Evolutionary conservation across 2,797 vertebrate species (phyloP), one percentile per base, ranked within the genome.

Genomic region (Podarcis lilfordi): DNA sequence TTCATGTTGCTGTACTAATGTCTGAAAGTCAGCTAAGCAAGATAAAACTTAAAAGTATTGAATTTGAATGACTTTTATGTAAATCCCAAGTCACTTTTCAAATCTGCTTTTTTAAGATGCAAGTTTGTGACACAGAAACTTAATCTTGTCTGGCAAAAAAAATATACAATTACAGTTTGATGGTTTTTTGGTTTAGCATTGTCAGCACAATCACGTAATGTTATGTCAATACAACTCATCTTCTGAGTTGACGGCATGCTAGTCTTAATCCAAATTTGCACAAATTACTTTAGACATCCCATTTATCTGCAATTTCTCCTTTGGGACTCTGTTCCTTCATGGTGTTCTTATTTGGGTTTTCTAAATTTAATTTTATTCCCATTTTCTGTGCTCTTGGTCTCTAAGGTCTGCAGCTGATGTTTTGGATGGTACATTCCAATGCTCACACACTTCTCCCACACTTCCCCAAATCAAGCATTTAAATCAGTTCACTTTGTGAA

Each of bases 71-170:
- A 25, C 29, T 91, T 91, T 80, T 29, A 81, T 89, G 80, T 45
- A 76, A 72, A 92, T 77, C 25, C 13, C 3, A 83, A 76, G 15
- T 90, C 0, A 82, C 40, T 94, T 90, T 55, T 21, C 32, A 59
- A 89, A 79, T 78, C 86, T 89, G 87, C 10, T 15, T 84, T 92
- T 91, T 15, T 87, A 78, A 86, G 76, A 35, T 27, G 8, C 8
- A 77, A 0, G 3, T 3, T 23, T 0, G 0, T 86, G 59, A 2
- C 50, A 8, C 5, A 35, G 81, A 72, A 61, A 84, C 79, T n/a
- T 86, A 89, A 40, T 32, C 35, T 84, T 79, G 76, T 45, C 77
- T 84, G 82, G 77, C 25, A 86, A 35, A 35, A 23, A 29, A 11
- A 8, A 32, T 50, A 84, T 86, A 4, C 86, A 85, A 2, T 86